phyloP scores from a whole-genome alignment of 2,113 vertebrate genomes.

The Vidua macroura region DNA sequence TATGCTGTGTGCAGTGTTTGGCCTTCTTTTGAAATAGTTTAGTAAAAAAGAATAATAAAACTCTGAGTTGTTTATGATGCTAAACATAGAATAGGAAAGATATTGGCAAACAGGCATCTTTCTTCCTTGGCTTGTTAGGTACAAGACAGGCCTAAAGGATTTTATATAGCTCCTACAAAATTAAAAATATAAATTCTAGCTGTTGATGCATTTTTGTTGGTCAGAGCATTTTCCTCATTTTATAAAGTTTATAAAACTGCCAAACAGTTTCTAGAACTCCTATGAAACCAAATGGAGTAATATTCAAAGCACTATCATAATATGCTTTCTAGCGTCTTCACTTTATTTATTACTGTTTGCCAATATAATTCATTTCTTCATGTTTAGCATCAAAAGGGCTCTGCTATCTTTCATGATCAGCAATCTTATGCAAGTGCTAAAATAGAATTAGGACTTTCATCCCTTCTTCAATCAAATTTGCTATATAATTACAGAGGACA shows the following conservation, averaged over 20 bases:
- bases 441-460: not conserved
- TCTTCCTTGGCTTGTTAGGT: not conserved
- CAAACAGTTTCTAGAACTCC: not conserved
- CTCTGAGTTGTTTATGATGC: not conserved
- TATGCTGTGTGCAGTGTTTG: not conserved
- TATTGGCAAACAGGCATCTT: not conserved
- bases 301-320: not conserved
- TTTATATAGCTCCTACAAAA: not conserved
- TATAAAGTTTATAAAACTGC: not conserved
- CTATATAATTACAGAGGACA: not conserved
- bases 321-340: not conserved
- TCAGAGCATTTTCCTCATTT: not conserved
- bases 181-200: not conserved
- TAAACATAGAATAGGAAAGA: not conserved
- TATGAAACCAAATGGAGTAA: not conserved
- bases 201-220: not conserved
- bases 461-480: not conserved
- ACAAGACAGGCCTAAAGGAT: not conserved
- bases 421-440: not conserved
- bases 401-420: not conserved
- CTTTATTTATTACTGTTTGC: not conserved
- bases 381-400: accelerated
- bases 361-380: not conserved
- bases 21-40: not conserved
- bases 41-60: not conserved